Evolutionary conservation across 2,113 vertebrate genomes (phyloP).

Genomic region (Lasiurus borealis): DNA sequence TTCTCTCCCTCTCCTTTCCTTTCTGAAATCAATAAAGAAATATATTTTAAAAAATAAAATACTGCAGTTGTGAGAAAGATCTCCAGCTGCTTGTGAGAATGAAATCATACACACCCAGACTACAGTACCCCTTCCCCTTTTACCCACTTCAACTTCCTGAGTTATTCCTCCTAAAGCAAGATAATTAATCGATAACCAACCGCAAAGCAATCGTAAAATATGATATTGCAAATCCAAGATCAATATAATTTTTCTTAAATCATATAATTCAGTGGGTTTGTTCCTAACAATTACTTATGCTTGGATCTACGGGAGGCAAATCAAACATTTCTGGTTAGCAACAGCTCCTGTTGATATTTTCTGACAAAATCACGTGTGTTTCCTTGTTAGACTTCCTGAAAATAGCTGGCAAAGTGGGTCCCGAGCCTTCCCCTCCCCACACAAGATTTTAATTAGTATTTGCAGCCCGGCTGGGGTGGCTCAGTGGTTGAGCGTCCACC

Average conservation of each 20-base stretch:
- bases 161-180: background rate
- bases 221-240: background rate
- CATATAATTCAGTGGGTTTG: background rate
- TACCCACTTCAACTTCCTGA: too few species aligned
- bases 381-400: conserved; percentile 39
- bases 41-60: too few species aligned
- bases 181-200: background rate
- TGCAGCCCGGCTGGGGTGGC: too few species aligned
- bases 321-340: background rate
- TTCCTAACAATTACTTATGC: conserved; percentile 17
- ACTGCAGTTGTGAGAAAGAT: too few species aligned
- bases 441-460: conserved; percentile 3
- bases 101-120: too few species aligned
- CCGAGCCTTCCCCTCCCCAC: background rate
- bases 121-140: too few species aligned
- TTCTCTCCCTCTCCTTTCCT: too few species aligned
- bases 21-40: too few species aligned
- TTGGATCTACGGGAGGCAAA: background rate
- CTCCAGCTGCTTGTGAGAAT: too few species aligned
- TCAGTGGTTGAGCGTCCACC: too few species aligned
- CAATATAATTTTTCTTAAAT: background rate
- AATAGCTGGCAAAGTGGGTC: background rate
- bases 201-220: conserved; percentile 23
- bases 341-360: background rate
- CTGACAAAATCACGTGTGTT: conserved; percentile 17